Base-by-base conservation (phyloP, 2,888 invertebrate genomes). In the Ophraella communa region DNA sequence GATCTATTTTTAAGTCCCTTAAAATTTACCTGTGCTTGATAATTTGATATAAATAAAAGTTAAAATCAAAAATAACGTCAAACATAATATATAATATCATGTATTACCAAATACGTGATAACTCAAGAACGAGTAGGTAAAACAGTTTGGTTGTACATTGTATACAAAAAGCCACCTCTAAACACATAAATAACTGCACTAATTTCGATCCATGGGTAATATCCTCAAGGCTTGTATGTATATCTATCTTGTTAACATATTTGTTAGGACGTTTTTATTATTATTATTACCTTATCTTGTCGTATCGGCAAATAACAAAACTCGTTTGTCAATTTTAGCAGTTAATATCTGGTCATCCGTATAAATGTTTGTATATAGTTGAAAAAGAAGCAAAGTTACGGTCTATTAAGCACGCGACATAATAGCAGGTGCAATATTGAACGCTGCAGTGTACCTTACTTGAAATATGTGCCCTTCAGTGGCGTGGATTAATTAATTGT, bases 351-450 rank as follows among this genome's bases (percentile, higher is more conserved):
- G 20, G 7, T 44, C 44, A 44, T 44, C 44, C 44, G 20, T 44
- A 44, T 44, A 44, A 44, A 44, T 45, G 45, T 54, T 35, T 57
- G 57, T 33, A 52, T 60, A 56, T 33, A 17, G 35, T 14, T 47
- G n/a, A 60, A 64, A 60, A 64, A 64, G 49, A 47, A 45, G 45
- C 18, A 14, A n/a, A 35, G 35, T 14, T 45, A 52, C 60, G 65
- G 65, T 65, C 61, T 65, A 65, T 65, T 61, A 57, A 65, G 35
- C 61, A 30, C 52, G 61, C 56, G 60, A 42, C 60, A 53, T 65
- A 65, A 57, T 61, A 65, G 57, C 65, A 65, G 65, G 65, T 61
- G 61, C 56, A 52, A 56, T 56, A 57, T 52, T 39, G 64, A 39
- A 27, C 59, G 51, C 59, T 10, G 42, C 24, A 30, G 39, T 27